Conservation (phyloP, 2,888 invertebrate species). For the Acanthosepion lycidas region DNA sequence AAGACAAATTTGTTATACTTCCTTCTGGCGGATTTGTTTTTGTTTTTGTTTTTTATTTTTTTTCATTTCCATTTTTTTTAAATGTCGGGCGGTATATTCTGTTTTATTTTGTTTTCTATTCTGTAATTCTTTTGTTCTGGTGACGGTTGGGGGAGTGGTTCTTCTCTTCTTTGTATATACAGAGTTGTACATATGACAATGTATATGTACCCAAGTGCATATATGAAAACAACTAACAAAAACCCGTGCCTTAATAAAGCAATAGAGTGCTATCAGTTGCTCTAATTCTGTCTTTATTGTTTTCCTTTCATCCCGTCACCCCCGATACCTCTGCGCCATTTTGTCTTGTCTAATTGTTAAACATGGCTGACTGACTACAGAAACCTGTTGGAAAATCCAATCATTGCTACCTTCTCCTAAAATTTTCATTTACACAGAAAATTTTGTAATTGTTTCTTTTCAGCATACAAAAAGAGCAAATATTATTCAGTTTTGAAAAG, state of each 20-base stretch:
- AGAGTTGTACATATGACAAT: constrained; percentile 46
- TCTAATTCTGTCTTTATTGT: not conserved
- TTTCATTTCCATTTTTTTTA: not conserved
- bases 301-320: not conserved
- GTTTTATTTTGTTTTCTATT: not conserved
- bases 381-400: too few species aligned
- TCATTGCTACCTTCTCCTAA: too few species aligned
- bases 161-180: constrained; percentile 43
- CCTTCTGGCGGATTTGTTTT: not conserved
- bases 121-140: not conserved
- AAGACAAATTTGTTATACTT: not conserved
- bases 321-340: too few species aligned
- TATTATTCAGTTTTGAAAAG: too few species aligned
- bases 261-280: constrained; percentile 2
- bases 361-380: too few species aligned
- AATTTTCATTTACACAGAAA: too few species aligned
- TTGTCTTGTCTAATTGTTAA: too few species aligned
- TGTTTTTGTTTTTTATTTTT: not conserved
- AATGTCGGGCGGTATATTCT: not conserved
- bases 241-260: constrained; percentile 33
- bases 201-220: constrained; percentile 42
- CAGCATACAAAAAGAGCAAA: too few species aligned
- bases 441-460: too few species aligned
- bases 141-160: constrained; percentile 16
- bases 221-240: constrained; percentile 36